Percentiles rank a stretch among this genome's conserved stretches.
These are phyloP conservation scores for Argopecten irradians DNA, from an alignment of 1,140 invertebrate species.

Conservation along the genomic window DNA sequence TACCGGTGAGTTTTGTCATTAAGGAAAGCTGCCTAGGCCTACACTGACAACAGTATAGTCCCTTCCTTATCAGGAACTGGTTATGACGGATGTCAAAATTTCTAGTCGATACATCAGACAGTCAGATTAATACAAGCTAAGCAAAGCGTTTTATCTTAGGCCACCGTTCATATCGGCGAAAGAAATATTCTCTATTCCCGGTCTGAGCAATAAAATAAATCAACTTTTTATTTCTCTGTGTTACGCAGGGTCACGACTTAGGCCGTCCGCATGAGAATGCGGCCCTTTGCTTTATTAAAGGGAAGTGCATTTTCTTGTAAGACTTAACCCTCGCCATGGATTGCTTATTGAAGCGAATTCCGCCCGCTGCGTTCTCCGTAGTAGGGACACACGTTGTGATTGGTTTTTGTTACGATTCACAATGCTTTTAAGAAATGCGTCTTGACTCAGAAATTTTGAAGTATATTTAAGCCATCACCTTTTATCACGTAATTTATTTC, in stretches of 20 bases:
- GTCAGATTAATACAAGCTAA: not conserved
- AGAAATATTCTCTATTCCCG: not conserved
- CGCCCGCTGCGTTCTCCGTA: not conserved
- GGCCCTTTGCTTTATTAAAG: not conserved
- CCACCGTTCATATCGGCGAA: not conserved
- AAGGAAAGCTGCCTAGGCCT: not conserved
- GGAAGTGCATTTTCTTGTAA: not conserved
- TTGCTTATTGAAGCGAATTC: not conserved
- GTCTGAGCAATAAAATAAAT: not conserved
- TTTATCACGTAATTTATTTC: too few species aligned
- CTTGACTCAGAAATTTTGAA: not conserved
- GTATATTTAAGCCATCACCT: too few species aligned
- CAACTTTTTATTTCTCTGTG: not conserved
- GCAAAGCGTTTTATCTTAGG: not conserved
- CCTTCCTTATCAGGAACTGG: not conserved
- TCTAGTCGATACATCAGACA: not conserved
- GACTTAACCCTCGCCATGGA: not conserved
- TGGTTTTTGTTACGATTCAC: too few species aligned
- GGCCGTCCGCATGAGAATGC: not conserved
- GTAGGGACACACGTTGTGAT: not conserved
- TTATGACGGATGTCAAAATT: conserved; percentile 17
- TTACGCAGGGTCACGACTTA: not conserved
- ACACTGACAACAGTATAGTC: not conserved
- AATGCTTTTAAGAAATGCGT: not conserved
- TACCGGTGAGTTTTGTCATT: too few species aligned